Conservation (phyloP, 2,888 invertebrate genomes). For the Zaprionus lineosus region DNA sequence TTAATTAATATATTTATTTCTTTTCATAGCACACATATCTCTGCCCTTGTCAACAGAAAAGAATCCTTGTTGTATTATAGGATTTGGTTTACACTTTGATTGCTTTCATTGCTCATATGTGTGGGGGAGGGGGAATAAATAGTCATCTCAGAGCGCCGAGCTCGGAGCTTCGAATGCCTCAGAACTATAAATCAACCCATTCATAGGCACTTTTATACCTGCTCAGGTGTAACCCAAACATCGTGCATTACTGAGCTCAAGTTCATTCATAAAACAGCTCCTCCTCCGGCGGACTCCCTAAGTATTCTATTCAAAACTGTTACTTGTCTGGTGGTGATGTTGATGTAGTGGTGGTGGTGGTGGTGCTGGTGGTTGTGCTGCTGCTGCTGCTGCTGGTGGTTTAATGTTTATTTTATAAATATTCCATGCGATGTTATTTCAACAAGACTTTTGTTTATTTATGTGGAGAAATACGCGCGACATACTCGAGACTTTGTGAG, state of each 20-base stretch:
- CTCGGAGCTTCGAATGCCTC: too few relatives aligned
- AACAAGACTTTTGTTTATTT: constrained; percentile 75
- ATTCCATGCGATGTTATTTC: constrained; percentile 69
- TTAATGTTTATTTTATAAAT: constrained; percentile 75
- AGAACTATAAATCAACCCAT: constrained; percentile 1
- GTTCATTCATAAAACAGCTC: constrained; percentile 50
- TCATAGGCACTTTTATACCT: constrained; percentile 27
- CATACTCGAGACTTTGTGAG: constrained; percentile 57
- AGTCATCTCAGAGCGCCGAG: too few relatives aligned
- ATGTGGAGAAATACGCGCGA: constrained; percentile 64
- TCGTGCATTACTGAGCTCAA: constrained; percentile 33
- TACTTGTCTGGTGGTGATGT: constrained; percentile 29
- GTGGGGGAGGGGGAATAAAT: too few relatives aligned
- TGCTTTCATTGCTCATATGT: too few relatives aligned
- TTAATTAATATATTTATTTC: background rate
- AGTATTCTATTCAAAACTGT: constrained; percentile 49
- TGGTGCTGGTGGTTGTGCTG: constrained; percentile 25
- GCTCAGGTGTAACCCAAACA: constrained; percentile 17
- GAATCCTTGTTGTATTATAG: too few relatives aligned
- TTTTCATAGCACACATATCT: too few relatives aligned
- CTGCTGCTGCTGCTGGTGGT: constrained; percentile 43
- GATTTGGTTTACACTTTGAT: too few relatives aligned
- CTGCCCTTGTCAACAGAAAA: too few relatives aligned
- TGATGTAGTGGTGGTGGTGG: constrained; percentile 1
- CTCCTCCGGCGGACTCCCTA: constrained; percentile 28